A percentile compares a stretch with the other conserved stretches of the same genome.
These are phyloP conservation scores for Asobara japonica DNA, from an alignment of 1,140 invertebrate species.

Conservation along the genomic window DNA sequence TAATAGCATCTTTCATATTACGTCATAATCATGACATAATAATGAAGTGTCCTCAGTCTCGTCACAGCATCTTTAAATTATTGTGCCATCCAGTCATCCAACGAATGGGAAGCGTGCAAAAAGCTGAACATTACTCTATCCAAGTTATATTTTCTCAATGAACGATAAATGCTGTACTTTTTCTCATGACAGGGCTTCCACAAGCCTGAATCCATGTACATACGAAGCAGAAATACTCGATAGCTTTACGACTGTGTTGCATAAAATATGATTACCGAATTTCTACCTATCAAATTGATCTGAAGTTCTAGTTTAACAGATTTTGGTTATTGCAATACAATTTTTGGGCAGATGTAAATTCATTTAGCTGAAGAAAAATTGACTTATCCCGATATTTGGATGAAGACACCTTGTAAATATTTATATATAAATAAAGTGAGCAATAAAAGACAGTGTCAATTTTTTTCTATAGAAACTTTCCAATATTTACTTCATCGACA, in stretches of 20 bases:
- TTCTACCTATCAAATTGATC: too few species aligned
- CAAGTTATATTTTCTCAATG: too few species aligned
- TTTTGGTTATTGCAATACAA: background rate
- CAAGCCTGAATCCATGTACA: background rate
- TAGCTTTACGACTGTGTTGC: conserved; percentile 15
- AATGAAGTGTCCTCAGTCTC: too few species aligned
- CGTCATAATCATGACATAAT: too few species aligned
- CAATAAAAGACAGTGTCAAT: background rate
- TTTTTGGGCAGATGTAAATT: too few species aligned
- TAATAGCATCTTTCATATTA: too few species aligned
- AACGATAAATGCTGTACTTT: background rate
- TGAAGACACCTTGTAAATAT: background rate
- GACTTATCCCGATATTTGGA: background rate
- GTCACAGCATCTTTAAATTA: too few species aligned
- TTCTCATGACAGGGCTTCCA: conserved; percentile 16
- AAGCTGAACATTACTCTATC: too few species aligned
- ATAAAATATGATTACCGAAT: background rate
- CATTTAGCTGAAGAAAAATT: background rate
- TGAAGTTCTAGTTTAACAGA: background rate
- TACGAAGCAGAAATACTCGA: conserved; percentile 27
- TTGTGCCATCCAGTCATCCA: too few species aligned
- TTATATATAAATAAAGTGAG: background rate
- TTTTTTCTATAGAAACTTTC: too few species aligned
- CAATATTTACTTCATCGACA: background rate
- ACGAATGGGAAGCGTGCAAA: too few species aligned